phyloP scores from a whole-genome alignment of 2,797 vertebrate species.

The Eulemur rubriventer region DNA sequence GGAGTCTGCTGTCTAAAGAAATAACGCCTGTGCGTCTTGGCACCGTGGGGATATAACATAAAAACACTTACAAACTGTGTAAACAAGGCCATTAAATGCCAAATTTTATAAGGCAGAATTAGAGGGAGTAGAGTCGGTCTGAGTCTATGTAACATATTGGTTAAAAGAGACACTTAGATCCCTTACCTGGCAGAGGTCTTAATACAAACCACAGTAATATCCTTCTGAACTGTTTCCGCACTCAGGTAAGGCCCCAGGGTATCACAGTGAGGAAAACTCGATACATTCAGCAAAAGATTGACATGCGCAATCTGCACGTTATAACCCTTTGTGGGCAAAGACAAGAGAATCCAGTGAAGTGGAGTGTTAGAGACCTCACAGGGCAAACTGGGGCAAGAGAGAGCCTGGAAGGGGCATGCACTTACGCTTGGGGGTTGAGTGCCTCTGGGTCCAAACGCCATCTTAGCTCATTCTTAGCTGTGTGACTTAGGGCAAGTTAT shows the following conservation, averaged over 20 bases:
- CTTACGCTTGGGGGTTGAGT: background rate
- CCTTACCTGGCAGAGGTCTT: background rate
- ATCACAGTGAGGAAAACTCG: background rate
- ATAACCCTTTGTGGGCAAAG: background rate
- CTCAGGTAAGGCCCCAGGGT: background rate
- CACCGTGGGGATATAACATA: background rate
- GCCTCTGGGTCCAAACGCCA: background rate
- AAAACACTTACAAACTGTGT: background rate
- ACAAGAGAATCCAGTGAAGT: background rate
- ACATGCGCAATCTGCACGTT: background rate
- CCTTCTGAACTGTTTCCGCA: background rate
- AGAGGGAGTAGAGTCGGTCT: background rate
- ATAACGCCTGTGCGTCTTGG: background rate
- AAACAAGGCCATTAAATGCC: background rate
- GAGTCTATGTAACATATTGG: background rate
- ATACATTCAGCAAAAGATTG: background rate
- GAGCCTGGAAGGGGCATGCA: rapidly evolving
- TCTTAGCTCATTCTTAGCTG: background rate
- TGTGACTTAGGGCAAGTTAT: background rate
- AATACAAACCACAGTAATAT: background rate
- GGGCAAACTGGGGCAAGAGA: background rate
- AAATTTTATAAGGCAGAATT: background rate
- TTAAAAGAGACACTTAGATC: background rate
- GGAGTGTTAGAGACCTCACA: background rate
- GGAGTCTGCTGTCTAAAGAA: background rate